Evolutionary conservation across 2,888 invertebrate species (phyloP).

Genomic region (Omphaloscelis lunosa): DNA sequence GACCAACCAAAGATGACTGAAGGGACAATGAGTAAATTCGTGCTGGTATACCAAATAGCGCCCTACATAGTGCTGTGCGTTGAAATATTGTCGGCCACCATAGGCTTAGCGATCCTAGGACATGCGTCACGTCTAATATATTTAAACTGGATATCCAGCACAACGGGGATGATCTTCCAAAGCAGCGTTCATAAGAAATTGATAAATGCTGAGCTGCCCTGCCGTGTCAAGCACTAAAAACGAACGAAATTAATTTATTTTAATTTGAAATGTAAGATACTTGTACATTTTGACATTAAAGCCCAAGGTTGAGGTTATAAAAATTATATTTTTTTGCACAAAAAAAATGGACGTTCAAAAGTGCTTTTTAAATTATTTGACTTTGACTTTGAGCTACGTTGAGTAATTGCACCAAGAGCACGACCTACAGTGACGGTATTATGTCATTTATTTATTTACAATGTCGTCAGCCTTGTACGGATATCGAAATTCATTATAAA

Average conservation of each 20-base stretch:
- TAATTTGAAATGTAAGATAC: not conserved
- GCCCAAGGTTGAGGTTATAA: constrained; percentile 20
- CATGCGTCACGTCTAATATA: constrained; percentile 49
- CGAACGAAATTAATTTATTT: not conserved
- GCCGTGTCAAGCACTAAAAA: constrained; percentile 1
- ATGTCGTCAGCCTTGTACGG: not conserved
- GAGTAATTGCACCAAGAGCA: not conserved
- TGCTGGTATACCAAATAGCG: constrained; percentile 71
- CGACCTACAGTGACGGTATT: not conserved
- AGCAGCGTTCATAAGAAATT: not conserved
- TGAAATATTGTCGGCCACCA: constrained; percentile 64
- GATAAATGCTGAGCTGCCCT: constrained; percentile 7
- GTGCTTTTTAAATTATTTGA: not conserved
- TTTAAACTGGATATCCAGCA: constrained; percentile 13
- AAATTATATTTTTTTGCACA: too few relatives aligned
- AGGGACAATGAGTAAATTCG: constrained; percentile 67
- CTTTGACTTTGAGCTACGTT: not conserved
- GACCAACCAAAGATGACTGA: constrained; percentile 76
- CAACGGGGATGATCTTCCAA: constrained; percentile 29
- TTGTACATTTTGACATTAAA: not conserved
- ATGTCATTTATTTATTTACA: not conserved
- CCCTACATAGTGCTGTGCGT: constrained; percentile 70
- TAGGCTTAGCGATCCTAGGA: constrained; percentile 67
- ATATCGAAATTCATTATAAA: not conserved
- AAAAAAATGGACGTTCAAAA: too few relatives aligned